Evolutionary conservation across 2,797 vertebrate genomes (phyloP).

Genomic region (Tapirus indicus): DNA sequence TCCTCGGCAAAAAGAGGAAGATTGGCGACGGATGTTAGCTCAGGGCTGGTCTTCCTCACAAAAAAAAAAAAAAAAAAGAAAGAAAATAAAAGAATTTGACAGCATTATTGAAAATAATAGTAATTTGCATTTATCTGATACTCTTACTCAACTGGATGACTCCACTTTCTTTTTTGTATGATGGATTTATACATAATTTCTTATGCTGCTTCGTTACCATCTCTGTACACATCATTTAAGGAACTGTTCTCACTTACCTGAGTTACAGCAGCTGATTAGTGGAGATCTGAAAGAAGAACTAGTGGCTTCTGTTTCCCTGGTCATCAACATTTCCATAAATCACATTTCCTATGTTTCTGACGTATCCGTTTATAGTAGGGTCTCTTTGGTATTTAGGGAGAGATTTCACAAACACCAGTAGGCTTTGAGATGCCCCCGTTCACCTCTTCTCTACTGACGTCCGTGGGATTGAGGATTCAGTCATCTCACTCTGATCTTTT

Average conservation of each 20-base stretch:
- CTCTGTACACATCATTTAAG: constrained; percentile 47
- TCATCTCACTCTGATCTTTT: neutral
- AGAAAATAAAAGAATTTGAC: too few relatives aligned
- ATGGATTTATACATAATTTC: constrained; percentile 8
- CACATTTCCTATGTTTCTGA: neutral
- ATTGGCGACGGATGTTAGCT: too few relatives aligned
- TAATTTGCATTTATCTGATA: constrained; percentile 60
- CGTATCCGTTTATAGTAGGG: neutral
- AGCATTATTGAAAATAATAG: constrained; percentile 74
- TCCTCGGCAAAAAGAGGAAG: too few relatives aligned
- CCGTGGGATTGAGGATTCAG: neutral
- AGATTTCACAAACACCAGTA: neutral
- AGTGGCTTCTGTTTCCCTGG: neutral
- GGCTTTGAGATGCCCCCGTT: neutral
- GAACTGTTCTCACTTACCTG: neutral
- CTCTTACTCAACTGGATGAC: constrained; percentile 19
- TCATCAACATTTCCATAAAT: neutral
- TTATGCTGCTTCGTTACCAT: neutral
- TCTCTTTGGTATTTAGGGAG: neutral
- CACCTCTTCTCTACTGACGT: neutral
- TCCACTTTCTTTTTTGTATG: constrained; percentile 28
- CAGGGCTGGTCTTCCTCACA: too few relatives aligned
- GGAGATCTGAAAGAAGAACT: constrained; percentile 5
- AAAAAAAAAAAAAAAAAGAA: too few relatives aligned
- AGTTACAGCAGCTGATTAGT: constrained; percentile 42